Conservation (phyloP, 2,888 invertebrate genomes). For the Plebejus argus region DNA sequence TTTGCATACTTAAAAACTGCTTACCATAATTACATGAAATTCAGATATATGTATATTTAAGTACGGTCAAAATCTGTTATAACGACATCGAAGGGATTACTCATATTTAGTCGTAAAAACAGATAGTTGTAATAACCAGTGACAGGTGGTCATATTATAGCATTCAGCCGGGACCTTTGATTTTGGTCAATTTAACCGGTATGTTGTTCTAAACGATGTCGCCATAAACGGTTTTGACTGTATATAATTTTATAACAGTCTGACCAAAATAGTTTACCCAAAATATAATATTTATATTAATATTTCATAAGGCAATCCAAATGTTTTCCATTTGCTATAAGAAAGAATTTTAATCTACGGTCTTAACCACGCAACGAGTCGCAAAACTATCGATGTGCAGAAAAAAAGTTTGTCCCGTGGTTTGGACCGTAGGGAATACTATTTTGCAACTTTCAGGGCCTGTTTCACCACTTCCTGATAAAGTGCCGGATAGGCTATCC, state of each 20-base stretch:
- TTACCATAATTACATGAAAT: background rate
- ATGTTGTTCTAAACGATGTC: no score
- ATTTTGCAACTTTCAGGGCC: background rate
- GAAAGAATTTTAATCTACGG: background rate
- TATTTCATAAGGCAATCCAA: background rate
- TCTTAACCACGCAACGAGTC: background rate
- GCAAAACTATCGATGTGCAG: background rate
- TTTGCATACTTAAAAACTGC: background rate
- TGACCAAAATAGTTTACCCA: background rate
- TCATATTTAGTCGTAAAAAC: no score
- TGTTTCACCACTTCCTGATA: no score
- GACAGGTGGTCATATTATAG: no score
- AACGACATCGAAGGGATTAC: no score
- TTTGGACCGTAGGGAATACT: background rate
- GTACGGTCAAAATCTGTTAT: no score
- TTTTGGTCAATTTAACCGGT: no score
- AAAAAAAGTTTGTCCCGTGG: background rate
- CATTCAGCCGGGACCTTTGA: no score
- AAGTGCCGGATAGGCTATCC: no score
- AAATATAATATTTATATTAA: background rate
- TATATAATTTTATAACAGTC: background rate
- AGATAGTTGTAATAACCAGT: no score
- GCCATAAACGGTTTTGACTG: no score
- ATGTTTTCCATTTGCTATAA: constrained; percentile 2
- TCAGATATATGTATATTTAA: background rate